Evolutionary conservation across 2,888 invertebrate species (phyloP), one percentile per base, ranked within the genome.

Genomic region (Leptopilina drosophilae): DNA sequence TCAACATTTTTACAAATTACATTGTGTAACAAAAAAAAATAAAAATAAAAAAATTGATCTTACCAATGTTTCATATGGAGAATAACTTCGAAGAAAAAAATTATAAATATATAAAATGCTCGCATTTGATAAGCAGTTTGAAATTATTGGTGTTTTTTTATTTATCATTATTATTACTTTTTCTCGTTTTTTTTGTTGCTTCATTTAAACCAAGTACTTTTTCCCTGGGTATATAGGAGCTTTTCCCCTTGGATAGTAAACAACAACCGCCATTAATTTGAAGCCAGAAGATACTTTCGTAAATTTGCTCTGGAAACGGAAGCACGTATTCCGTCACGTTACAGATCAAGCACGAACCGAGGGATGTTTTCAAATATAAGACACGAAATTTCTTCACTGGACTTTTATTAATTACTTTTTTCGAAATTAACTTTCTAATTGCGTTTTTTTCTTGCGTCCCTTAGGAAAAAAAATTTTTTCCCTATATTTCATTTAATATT

Each of bases 1-100:
- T 73, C 73, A 9, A 73, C 73, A 73, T 73, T 73, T 73, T 73
- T 73, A 73, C 73, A 73, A 73, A 73, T 73, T 73, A 69, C 69
- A 73, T 73, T 73, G 73, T 73, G 56, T 73, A 56, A 73, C 73
- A 73, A 53, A 69, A 20, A 15, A 26, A 69, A 20, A 15, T 15
- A 53, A 73, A 26, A 53, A 69, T 53, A 69, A 53, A 69, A 20
- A 59, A 14, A 73, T 14, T 56, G 56, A 73, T 73, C 73, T 33
- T 73, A 73, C 56, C 33, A 56, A 73, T 73, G 56, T 73, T 73
- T 73, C 73, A 73, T 73, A 73, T 73, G 56, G 73, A 56, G 73
- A 56, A 73, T 56, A 73, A 26, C 73, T 73, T 49, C n/a, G 59
- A 33, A 56, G 59, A 15, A 53, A 56, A 33, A 56, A 73, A 53